Base-by-base conservation (phyloP, 2,888 invertebrate genomes). In the Drosophila nr. perissopoda region DNA sequence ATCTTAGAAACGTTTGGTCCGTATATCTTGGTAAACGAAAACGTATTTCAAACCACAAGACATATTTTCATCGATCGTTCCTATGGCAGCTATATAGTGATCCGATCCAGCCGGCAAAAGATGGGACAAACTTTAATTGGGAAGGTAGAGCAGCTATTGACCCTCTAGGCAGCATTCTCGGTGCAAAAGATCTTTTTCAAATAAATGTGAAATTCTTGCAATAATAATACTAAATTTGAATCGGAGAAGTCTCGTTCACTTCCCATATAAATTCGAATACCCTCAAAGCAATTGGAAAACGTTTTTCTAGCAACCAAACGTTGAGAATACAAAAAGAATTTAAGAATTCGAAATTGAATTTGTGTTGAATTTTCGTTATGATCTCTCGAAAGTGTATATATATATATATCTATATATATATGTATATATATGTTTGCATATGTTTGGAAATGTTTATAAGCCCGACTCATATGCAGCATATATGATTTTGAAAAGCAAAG, bases 301-400 rank as follows among this genome's bases (percentile, higher is more conserved):
- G 27, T 1, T 27, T 27, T 27, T 45, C 16, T 10, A 45, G 42
- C 45, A 16, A 25, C 16, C 7, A 45, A 45, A 45, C 8, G 45
- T 8, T 45, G 45, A 2, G 25, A 45, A 49, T 18, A 18, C 18
- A 16, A 10, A 10, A 16, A 5, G 49, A 25, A 27, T 49, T 49
- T 27, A 5, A 49, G 40, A 54, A 56, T 27, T 59, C 21, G 33
- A 38, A 51, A 25, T 64, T 33, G 33, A 70, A 49, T 49, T 27
- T 45, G 16, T 49, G 59, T 51, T 49, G 58, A 66, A 67, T 51
- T 51, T 58, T 59, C 54, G 70, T 62, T 65, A 64, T 79, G 78
- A 78, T 78, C 80, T 78, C 80, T 54, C 51, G 21, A 63, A 63
- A 63, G 33, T 60, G 36, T 10, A 48, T 49, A 54, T 33, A 18